Evolutionary conservation across 2,888 invertebrate species (phyloP), one percentile per base, ranked within the genome.

Genomic region (Orthosia gracilis): DNA sequence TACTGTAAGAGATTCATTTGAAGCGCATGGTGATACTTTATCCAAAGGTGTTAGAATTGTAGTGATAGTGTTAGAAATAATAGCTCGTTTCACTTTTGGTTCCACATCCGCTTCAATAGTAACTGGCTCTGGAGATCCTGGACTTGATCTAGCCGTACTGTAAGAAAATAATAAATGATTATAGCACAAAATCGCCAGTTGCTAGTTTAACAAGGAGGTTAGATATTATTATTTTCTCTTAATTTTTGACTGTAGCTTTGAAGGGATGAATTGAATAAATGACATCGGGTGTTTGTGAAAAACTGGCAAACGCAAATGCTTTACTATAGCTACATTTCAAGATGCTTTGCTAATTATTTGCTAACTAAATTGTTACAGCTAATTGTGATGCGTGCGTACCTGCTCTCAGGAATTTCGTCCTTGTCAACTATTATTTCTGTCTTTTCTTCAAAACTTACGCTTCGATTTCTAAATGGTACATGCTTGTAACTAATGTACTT

Each of bases 1-100:
- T 85, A 98, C 98, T n/a, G 98, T 97, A 81, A 98, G 94, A 17
- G 98, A 98, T 93, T 98, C 98, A 87, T 98, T 98, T 50, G 98
- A 98, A 64, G 98, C 98, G 93, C 98, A 98, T 12, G 98, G 98
- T 9, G 98, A 98, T 40, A 96, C 92, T 86, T 97, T 97, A 85
- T 97, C 95, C 82, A 97, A 94, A 49, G 97, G 95, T 54, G 94
- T 91, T 50, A 94, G 90, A 78, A 90, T 94, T 64, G 92, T 95
- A 21, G 93, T 93, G 0, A 95, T 83, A 77, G 89, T 94, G 77
- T 93, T 96, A 55, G 91, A 89, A 85, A 92, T 91, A 66, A 91
- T 82, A 73, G 92, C 79, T 78, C 90, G 89, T 89, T 95, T 96
- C 13, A 82, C 80, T 89, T 93, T 95, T 82, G 92, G 91, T 62